Evolutionary conservation across 2,797 vertebrate species (phyloP).

Genomic region (Enteromius radiatus): DNA sequence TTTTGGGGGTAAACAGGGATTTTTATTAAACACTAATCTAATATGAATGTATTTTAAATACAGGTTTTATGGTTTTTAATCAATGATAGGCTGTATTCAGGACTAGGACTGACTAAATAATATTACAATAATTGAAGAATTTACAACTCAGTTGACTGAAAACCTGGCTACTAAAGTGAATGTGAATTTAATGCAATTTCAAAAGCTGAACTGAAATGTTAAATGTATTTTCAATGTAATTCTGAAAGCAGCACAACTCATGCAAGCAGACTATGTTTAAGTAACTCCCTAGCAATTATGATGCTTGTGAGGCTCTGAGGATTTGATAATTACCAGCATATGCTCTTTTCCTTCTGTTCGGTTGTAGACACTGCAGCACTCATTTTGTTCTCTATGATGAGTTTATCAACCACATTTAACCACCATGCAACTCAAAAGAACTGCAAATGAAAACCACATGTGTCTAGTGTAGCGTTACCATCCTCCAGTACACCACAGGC

Average conservation of each 20-base stretch:
- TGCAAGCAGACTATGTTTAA: not conserved
- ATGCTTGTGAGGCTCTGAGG: slow-evolving; percentile 15
- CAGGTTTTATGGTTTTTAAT: not conserved
- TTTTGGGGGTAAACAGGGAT: slow-evolving; percentile 18
- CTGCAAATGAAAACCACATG: slow-evolving; percentile 49
- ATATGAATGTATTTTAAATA: not conserved
- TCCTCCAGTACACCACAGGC: slow-evolving; percentile 21
- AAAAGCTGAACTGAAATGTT: not conserved
- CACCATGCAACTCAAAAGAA: slow-evolving; percentile 32
- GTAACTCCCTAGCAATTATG: slow-evolving; percentile 8
- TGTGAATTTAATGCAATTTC: not conserved
- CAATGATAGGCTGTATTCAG: not conserved
- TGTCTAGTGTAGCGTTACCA: slow-evolving; percentile 23
- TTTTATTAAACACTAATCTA: slow-evolving; percentile 20
- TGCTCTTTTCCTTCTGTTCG: slow-evolving; percentile 20
- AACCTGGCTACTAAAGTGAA: not conserved
- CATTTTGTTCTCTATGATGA: not conserved
- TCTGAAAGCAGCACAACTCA: not conserved
- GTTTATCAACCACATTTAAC: slow-evolving; percentile 30
- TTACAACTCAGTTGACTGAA: not conserved
- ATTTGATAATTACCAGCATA: slow-evolving; percentile 26
- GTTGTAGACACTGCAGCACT: slow-evolving; percentile 23
- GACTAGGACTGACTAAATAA: not conserved
- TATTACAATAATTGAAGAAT: not conserved
- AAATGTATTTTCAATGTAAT: not conserved